Percentiles rank a stretch among this genome's conserved stretches.
These are phyloP conservation scores for Indicator indicator DNA, from an alignment of 2,113 vertebrate genomes.

Conservation along the genomic window DNA sequence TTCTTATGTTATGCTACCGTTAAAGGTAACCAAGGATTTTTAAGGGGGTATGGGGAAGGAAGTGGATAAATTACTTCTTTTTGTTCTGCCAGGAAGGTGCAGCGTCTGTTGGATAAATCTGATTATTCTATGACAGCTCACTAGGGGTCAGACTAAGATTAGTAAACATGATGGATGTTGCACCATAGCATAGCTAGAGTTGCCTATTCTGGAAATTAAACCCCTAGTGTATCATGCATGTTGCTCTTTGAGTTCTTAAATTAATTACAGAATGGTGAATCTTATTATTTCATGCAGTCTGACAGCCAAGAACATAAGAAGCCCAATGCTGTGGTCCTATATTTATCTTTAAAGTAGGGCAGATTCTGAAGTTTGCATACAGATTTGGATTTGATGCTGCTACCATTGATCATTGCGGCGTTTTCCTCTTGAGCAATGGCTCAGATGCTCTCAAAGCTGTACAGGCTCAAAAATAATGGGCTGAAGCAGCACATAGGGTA, in stretches of 20 bases:
- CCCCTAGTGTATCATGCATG: not conserved
- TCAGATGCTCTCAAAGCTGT: not conserved
- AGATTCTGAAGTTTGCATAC: not conserved
- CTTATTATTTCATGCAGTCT: not conserved
- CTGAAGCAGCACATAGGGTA: not conserved
- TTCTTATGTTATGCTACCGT: not conserved
- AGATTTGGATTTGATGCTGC: not conserved
- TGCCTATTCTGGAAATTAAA: not conserved
- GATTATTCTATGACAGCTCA: constrained; percentile 51
- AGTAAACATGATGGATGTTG: not conserved
- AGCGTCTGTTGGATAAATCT: not conserved
- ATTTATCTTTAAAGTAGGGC: not conserved
- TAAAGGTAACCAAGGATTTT: not conserved
- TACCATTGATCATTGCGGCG: not conserved
- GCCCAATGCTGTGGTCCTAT: not conserved
- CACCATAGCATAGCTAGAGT: rapidly evolving
- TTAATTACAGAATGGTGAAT: not conserved
- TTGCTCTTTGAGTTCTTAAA: not conserved
- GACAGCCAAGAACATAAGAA: not conserved
- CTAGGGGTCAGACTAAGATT: constrained; percentile 66
- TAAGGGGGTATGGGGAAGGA: not conserved
- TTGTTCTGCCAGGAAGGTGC: not conserved
- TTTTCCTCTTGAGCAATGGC: not conserved
- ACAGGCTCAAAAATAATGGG: not conserved
- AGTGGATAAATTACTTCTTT: not conserved